phyloP scores from a whole-genome alignment of 2,113 vertebrate genomes.

The Dromiciops gliroides region DNA sequence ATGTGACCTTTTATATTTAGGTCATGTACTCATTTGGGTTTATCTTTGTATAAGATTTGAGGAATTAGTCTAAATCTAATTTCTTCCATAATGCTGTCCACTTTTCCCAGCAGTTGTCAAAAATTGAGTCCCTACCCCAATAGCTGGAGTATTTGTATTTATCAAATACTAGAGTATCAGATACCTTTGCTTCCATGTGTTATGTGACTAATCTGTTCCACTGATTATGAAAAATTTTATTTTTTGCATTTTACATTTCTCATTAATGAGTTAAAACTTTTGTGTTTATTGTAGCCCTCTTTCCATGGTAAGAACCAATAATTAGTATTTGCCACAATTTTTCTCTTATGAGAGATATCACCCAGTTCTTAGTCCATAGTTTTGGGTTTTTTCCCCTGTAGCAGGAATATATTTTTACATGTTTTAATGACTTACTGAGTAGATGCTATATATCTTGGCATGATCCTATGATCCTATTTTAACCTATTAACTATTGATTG shows the following conservation, averaged over 20 bases:
- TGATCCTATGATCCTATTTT: slow-evolving; percentile 24
- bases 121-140: not conserved
- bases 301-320: not conserved
- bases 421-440: slow-evolving; percentile 18
- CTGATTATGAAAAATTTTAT: not conserved
- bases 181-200: not conserved
- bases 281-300: not conserved
- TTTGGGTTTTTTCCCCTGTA: not conserved
- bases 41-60: not conserved
- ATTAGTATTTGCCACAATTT: slow-evolving; percentile 1
- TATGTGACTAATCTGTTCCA: not conserved
- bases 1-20: not conserved
- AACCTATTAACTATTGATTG: slow-evolving; percentile 37
- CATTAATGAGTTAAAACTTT: not conserved
- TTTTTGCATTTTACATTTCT: not conserved
- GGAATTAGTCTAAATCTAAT: not conserved
- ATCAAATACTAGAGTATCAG: not conserved
- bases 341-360: not conserved
- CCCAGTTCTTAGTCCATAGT: not conserved
- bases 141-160: not conserved
- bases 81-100: not conserved
- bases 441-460: not conserved
- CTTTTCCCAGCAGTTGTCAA: not conserved
- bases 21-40: not conserved
- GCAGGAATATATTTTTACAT: not conserved